These are phyloP conservation scores for Acanthopleura granulata DNA, from an alignment of 2,888 invertebrate species.

Conservation along the genomic window DNA sequence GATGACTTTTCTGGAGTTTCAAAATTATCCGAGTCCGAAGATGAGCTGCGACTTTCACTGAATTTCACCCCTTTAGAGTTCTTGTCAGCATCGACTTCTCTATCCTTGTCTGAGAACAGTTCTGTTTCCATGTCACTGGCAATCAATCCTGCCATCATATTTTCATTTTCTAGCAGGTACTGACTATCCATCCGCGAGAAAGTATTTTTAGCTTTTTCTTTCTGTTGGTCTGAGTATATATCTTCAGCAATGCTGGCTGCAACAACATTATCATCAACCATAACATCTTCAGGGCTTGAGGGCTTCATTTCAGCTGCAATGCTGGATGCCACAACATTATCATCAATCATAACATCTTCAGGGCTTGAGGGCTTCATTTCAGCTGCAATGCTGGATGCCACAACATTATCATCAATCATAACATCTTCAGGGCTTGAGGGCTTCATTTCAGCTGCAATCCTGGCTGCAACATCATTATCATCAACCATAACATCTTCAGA, in stretches of 20 bases:
- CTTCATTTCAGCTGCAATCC: conserved; percentile 18
- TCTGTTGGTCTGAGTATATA: neutral
- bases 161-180: neutral
- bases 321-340: neutral
- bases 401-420: neutral
- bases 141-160: conserved; percentile 8
- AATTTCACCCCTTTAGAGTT: no score
- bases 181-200: neutral
- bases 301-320: neutral
- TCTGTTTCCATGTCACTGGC: conserved; percentile 1
- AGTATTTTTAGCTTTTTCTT: neutral
- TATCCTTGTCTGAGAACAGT: no score
- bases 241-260: neutral
- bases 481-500: no score
- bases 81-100: no score
- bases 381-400: neutral
- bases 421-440: no score
- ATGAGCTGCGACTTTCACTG: neutral
- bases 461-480: conserved; percentile 1
- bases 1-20: neutral
- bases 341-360: neutral
- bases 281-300: no score
- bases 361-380: neutral
- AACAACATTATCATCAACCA: neutral
- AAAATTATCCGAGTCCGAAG: neutral